Conservation (phyloP, 2,797 vertebrate genomes). For the Selene dorsalis region DNA sequence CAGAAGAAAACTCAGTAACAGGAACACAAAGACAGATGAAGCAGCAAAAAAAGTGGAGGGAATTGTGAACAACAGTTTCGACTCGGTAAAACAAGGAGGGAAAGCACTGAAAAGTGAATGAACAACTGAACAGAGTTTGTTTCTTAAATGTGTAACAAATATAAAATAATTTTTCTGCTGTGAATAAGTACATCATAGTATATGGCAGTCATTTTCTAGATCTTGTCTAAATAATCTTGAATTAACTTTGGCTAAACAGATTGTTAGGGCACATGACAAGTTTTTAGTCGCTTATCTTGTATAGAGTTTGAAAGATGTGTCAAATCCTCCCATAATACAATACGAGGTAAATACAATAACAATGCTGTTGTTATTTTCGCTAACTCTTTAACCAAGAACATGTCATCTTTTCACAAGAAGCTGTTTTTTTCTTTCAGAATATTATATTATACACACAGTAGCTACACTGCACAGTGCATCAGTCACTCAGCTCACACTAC, state of each 20-base stretch:
- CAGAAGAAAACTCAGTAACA: constrained; percentile 71
- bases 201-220: background rate
- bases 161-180: constrained; percentile 11
- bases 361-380: background rate
- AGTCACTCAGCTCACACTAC: background rate
- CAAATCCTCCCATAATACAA: background rate
- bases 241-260: background rate
- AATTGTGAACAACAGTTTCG: constrained; percentile 22
- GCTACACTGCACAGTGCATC: background rate
- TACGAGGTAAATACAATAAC: background rate
- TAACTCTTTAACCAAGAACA: background rate
- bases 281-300: background rate
- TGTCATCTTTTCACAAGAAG: background rate
- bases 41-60: constrained; percentile 8
- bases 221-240: background rate
- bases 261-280: background rate
- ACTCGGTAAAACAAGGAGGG: constrained; percentile 50
- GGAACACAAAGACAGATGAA: constrained; percentile 24
- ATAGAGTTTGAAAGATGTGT: background rate
- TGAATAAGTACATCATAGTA: background rate
- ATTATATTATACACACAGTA: background rate
- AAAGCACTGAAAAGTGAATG: constrained; percentile 79
- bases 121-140: constrained; percentile 30
- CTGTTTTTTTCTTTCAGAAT: background rate
- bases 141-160: constrained; percentile 8